Percentiles rank a stretch among this genome's conserved stretches.
Evolutionary conservation across 2,113 vertebrate genomes (phyloP).

Genomic region (Cricetomys ansorgei): DNA sequence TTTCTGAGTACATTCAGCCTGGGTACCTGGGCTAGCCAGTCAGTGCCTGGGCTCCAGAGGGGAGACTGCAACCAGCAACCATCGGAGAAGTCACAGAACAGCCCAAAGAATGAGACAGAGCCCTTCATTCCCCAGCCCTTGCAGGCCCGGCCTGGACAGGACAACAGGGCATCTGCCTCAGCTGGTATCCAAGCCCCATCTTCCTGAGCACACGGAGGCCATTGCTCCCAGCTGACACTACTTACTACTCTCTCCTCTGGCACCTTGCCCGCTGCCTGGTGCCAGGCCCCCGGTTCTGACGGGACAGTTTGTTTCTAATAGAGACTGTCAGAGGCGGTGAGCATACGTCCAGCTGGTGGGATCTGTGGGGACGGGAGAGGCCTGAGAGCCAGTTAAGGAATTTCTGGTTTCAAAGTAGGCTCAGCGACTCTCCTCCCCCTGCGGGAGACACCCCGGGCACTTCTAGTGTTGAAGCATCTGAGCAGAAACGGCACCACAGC

Average conservation of each 20-base stretch:
- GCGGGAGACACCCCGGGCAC: neutral
- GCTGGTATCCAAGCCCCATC: neutral
- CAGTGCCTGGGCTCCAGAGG: neutral
- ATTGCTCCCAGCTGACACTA: fast-evolving
- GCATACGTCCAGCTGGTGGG: neutral
- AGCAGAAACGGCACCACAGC: neutral
- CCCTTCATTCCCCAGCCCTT: fast-evolving
- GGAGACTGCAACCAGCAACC: fast-evolving
- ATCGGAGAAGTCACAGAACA: neutral
- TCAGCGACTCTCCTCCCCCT: neutral
- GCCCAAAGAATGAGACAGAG: fast-evolving
- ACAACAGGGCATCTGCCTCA: neutral
- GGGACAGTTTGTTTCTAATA: neutral
- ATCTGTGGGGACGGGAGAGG: fast-evolving
- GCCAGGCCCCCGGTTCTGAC: neutral
- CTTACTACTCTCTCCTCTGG: neutral
- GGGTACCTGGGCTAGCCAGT: neutral
- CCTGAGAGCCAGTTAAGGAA: neutral
- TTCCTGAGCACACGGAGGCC: neutral
- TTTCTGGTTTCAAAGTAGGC: neutral
- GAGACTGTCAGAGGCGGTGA: neutral
- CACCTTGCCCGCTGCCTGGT: neutral
- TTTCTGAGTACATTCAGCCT: neutral
- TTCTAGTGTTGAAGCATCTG: neutral
- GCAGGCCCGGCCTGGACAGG: neutral